phyloP scores from a whole-genome alignment of 1,140 invertebrate genomes.

The Globodera rostochiensis region DNA sequence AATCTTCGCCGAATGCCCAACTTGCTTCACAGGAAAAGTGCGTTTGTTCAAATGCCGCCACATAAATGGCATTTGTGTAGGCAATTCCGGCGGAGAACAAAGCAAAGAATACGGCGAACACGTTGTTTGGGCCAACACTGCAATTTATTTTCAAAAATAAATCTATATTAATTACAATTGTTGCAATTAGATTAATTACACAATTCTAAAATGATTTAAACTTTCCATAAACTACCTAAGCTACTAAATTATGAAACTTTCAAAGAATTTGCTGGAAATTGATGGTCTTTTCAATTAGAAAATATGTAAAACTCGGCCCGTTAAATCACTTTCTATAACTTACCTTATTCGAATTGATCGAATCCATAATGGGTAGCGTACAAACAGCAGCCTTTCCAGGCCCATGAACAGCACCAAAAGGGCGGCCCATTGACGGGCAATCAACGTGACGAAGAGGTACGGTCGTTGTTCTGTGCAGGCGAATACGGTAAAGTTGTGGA shows the following conservation, averaged over 20 bases:
- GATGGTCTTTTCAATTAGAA: no score
- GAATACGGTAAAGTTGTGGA: slow-evolving; percentile 16
- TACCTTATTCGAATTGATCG: slow-evolving; percentile 13
- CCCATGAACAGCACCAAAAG: slow-evolving; percentile 24
- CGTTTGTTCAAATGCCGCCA: slow-evolving; percentile 3
- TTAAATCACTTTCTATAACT: not conserved
- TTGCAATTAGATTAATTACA: not conserved
- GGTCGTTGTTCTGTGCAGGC: slow-evolving; percentile 11
- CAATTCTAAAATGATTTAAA: no score
- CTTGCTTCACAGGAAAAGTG: slow-evolving; percentile 27
- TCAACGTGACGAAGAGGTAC: slow-evolving; percentile 12
- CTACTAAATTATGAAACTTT: no score
- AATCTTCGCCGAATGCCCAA: slow-evolving; percentile 22
- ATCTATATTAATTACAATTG: not conserved
- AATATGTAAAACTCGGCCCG: no score
- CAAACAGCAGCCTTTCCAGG: slow-evolving; percentile 14
- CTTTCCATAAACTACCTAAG: no score
- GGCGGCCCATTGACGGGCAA: slow-evolving; percentile 21
- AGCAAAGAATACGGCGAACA: slow-evolving; percentile 20
- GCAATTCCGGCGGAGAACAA: slow-evolving; percentile 25
- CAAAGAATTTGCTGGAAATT: no score
- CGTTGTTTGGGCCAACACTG: slow-evolving; percentile 10
- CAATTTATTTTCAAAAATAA: not conserved
- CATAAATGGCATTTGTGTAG: slow-evolving; percentile 18
- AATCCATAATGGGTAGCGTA: slow-evolving; percentile 25